These are phyloP conservation scores for Drosophila pseudotalamancana DNA, from an alignment of 2,888 invertebrate species.

Conservation along the genomic window DNA sequence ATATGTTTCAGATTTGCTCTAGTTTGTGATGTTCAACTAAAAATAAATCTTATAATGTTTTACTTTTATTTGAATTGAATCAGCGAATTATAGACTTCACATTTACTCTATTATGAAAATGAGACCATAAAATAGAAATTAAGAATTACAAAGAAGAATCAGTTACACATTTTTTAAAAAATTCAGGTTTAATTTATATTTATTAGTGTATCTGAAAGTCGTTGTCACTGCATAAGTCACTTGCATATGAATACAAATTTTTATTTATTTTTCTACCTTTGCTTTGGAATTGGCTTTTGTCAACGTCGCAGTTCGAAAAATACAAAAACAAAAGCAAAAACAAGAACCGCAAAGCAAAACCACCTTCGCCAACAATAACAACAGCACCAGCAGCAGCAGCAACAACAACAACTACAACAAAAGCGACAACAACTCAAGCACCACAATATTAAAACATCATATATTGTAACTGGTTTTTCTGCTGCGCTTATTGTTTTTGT, in stretches of 20 bases:
- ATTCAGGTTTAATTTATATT: neutral
- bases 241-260: conserved; percentile 26
- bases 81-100: no score
- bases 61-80: no score
- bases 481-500: conserved; percentile 36
- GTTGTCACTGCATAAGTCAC: neutral
- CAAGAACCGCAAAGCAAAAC: conserved; percentile 25
- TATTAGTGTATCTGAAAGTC: conserved; percentile 16
- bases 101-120: no score
- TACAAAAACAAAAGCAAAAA: conserved; percentile 31
- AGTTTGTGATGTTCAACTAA: no score
- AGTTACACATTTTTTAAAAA: no score
- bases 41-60: no score
- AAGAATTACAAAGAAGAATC: no score
- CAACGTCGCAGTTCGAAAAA: conserved; percentile 65
- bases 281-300: conserved; percentile 56
- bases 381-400: conserved; percentile 25
- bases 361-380: conserved; percentile 32
- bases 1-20: neutral
- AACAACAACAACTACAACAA: conserved; percentile 8
- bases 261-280: conserved; percentile 35
- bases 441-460: conserved; percentile 56
- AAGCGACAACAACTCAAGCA: neutral
- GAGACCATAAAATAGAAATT: no score
- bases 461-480: conserved; percentile 70